These are phyloP conservation scores for Propsilocerus akamusi DNA, from an alignment of 1,140 invertebrate species.

Conservation along the genomic window DNA sequence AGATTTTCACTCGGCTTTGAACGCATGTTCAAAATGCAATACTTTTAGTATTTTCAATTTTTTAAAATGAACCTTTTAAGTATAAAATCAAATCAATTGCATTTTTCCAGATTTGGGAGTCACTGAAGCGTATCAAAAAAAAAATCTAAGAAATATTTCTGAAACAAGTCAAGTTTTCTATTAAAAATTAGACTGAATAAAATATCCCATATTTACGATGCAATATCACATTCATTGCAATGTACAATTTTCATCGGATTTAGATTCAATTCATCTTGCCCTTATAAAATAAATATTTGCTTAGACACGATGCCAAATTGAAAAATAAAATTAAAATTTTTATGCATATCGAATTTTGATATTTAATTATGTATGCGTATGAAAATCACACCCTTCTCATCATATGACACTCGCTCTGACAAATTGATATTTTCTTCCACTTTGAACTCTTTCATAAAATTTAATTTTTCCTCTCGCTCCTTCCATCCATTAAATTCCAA, in stretches of 20 bases:
- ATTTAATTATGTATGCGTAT: neutral
- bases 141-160: too few species aligned
- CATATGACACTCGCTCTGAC: neutral
- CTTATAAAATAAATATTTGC: neutral
- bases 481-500: neutral
- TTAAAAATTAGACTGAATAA: too few species aligned
- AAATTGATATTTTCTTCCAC: neutral
- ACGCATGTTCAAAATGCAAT: too few species aligned
- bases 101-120: too few species aligned
- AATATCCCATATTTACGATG: too few species aligned
- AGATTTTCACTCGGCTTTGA: too few species aligned
- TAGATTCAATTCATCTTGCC: neutral
- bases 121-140: too few species aligned
- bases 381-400: neutral
- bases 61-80: too few species aligned
- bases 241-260: constrained; percentile 1
- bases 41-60: too few species aligned
- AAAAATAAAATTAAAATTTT: neutral
- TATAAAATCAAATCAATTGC: too few species aligned
- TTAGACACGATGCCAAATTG: neutral
- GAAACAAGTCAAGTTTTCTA: too few species aligned
- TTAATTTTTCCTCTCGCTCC: neutral
- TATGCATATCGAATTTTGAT: neutral
- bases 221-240: too few species aligned
- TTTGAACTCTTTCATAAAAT: neutral